A percentile compares a stretch with the other conserved stretches of the same genome.
These are phyloP conservation scores for Callimorpha dominula DNA, from an alignment of 2,888 invertebrate species.

Conservation along the genomic window DNA sequence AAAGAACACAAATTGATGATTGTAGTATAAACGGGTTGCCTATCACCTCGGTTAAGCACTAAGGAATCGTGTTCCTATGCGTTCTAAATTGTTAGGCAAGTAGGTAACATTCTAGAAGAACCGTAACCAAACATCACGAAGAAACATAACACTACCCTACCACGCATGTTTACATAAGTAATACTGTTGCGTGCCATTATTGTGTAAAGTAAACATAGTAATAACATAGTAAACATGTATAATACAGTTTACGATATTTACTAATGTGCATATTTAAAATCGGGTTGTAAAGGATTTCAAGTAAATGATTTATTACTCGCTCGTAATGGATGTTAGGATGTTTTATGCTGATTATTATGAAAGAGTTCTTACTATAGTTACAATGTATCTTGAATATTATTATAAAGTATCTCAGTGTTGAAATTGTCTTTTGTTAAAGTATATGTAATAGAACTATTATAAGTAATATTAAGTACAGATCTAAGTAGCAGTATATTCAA, in stretches of 20 bases:
- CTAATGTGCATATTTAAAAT: slow-evolving; percentile 11
- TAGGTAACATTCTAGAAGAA: not conserved
- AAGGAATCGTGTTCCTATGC: not conserved
- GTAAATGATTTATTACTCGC: not conserved
- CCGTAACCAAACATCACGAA: not conserved
- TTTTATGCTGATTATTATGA: not conserved
- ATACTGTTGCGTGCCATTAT: slow-evolving; percentile 25
- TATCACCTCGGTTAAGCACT: not conserved
- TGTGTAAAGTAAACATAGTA: slow-evolving; percentile 15
- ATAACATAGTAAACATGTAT: slow-evolving; percentile 15
- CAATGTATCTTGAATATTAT: not conserved
- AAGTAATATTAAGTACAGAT: no score
- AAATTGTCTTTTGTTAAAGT: not conserved
- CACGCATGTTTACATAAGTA: slow-evolving; percentile 27
- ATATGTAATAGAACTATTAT: no score
- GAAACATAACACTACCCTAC: not conserved
- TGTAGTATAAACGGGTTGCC: not conserved
- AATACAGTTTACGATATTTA: not conserved
- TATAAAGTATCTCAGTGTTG: not conserved
- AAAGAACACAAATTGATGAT: not conserved
- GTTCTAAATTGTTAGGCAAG: not conserved
- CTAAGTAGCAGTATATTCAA: no score
- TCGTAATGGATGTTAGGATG: not conserved
- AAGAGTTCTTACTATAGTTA: not conserved
- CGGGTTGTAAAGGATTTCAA: slow-evolving; percentile 6